Percentiles rank a stretch among this genome's conserved stretches.
Conservation (phyloP, 2,113 vertebrate species). For the Hippocampus abdominalis region DNA sequence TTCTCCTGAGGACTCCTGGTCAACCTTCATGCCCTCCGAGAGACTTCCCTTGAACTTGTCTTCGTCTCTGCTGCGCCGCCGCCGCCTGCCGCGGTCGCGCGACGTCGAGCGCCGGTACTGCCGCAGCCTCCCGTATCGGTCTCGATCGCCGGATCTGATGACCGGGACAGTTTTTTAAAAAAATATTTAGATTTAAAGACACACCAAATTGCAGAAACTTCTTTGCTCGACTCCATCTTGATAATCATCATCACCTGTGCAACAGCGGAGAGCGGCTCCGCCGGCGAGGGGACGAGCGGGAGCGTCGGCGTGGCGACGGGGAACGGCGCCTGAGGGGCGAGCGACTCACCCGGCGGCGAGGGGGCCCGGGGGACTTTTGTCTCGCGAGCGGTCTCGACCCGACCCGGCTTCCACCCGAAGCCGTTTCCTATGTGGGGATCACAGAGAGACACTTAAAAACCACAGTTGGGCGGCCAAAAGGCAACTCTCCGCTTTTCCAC, state of each 20-base stretch:
- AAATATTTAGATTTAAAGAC: background rate
- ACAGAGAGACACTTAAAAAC: slow-evolving; percentile 19
- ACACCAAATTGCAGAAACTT: background rate
- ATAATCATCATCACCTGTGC: slow-evolving; percentile 75
- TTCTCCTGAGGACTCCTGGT: slow-evolving; percentile 89
- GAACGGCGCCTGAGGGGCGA: slow-evolving; percentile 69
- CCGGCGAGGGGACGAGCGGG: slow-evolving; percentile 79
- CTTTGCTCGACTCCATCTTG: background rate
- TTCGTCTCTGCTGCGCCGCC: slow-evolving; percentile 87
- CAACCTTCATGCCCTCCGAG: slow-evolving; percentile 96
- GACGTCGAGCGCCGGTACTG: slow-evolving; percentile 84
- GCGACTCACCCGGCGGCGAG: slow-evolving; percentile 70
- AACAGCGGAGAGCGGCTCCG: slow-evolving; percentile 83
- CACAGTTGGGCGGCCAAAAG: background rate
- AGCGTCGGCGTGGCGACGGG: slow-evolving; percentile 81
- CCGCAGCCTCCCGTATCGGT: slow-evolving; percentile 78
- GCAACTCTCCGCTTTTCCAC: background rate
- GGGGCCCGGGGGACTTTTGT: slow-evolving; percentile 70
- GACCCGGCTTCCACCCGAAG: slow-evolving; percentile 40
- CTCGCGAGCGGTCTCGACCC: slow-evolving; percentile 74
- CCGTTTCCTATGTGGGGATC: slow-evolving; percentile 75
- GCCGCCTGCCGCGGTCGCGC: slow-evolving; percentile 75
- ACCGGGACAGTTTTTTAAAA: no score
- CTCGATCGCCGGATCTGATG: slow-evolving; percentile 73
- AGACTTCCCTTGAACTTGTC: slow-evolving; percentile 98